Conservation (phyloP, 2,113 vertebrate genomes). For the Nyctibius bracteatus region DNA sequence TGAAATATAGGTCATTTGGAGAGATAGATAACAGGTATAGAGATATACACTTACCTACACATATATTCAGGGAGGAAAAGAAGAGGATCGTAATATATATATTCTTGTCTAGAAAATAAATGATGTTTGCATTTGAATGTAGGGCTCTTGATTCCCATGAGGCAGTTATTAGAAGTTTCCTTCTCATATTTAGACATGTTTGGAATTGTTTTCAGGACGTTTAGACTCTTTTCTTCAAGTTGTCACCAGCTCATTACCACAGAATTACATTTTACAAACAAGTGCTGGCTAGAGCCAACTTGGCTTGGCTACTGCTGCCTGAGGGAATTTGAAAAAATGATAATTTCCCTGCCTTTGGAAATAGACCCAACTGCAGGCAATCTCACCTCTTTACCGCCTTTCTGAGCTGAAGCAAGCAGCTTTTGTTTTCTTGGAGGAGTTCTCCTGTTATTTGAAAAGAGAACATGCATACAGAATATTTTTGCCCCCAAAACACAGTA, state of each 20-base stretch:
- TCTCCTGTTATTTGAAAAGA: background rate
- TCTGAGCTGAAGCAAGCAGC: background rate
- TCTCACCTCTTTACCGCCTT: conserved; percentile 9
- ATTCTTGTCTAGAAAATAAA: background rate
- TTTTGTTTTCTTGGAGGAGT: background rate
- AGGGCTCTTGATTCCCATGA: background rate
- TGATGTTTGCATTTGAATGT: background rate
- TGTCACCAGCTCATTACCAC: conserved; percentile 75
- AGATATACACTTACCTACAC: background rate
- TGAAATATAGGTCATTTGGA: conserved; percentile 28
- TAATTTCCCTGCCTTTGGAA: conserved; percentile 61
- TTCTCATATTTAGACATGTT: conserved; percentile 56
- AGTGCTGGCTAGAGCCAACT: conserved; percentile 61
- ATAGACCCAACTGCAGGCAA: conserved; percentile 17
- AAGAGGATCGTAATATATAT: background rate
- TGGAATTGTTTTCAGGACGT: conserved; percentile 67
- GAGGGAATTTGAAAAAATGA: conserved; percentile 61
- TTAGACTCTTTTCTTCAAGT: conserved; percentile 68
- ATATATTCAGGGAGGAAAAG: background rate
- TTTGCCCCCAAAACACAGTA: background rate
- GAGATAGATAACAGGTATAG: background rate
- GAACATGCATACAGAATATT: background rate
- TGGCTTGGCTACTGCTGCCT: conserved; percentile 60
- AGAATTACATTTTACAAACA: conserved; percentile 74
- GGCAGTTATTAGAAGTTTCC: conserved; percentile 31